phyloP scores from a whole-genome alignment of 2,797 vertebrate genomes.

The Hylomyscus alleni region DNA sequence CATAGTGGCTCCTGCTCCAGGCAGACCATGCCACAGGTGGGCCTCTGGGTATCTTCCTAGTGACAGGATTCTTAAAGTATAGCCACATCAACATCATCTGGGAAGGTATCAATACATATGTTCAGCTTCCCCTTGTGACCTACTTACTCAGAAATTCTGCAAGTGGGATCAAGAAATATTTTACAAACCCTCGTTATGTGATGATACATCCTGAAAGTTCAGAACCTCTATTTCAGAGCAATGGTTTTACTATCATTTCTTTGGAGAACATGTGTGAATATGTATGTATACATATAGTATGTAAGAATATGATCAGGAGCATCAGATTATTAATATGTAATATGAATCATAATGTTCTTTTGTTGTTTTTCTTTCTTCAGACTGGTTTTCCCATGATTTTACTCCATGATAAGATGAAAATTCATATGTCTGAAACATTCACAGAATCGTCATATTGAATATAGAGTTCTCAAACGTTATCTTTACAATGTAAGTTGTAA shows the following conservation, averaged over 20 bases:
- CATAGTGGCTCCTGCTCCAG: background rate
- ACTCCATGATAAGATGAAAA: constrained; percentile 92
- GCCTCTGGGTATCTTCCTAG: background rate
- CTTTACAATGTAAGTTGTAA: constrained; percentile 81
- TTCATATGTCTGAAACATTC: constrained; percentile 90
- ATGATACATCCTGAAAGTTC: background rate
- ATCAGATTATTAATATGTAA: constrained; percentile 39
- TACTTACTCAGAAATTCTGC: constrained; percentile 23
- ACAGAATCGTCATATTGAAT: constrained; percentile 93
- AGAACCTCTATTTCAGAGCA: background rate
- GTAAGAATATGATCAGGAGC: background rate
- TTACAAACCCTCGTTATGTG: background rate
- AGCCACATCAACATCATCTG: background rate
- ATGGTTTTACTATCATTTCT: background rate
- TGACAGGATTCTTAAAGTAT: constrained; percentile 38
- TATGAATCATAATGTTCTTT: constrained; percentile 63
- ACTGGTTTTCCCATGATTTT: constrained; percentile 88
- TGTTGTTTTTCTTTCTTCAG: constrained; percentile 77
- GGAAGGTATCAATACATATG: constrained; percentile 39
- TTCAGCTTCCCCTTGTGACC: background rate
- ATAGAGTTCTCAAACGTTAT: constrained; percentile 75
- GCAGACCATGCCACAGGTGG: background rate
- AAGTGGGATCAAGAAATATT: background rate
- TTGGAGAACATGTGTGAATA: background rate
- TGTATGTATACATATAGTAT: background rate